Conservation (phyloP, 92 coral and sea anemone species). For the Diadumene lineata region DNA sequence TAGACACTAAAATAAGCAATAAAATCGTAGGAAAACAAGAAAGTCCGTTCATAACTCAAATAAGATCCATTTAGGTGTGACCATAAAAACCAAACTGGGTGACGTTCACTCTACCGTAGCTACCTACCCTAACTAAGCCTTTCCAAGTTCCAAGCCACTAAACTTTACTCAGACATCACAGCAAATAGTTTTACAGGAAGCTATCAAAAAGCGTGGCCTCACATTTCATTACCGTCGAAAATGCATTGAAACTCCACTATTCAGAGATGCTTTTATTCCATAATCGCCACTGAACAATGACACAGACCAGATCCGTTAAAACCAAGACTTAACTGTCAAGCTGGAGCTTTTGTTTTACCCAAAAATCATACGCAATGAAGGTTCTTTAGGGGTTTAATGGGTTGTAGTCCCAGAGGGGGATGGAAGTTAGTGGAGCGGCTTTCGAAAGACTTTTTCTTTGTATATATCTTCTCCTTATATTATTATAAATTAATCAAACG, state of each 20-base stretch:
- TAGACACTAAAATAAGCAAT: conserved; percentile 41
- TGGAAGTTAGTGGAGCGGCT: neutral
- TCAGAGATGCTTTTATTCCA: conserved; percentile 30
- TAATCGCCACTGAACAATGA: conserved; percentile 42
- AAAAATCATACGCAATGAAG: conserved; percentile 5
- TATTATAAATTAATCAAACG: conserved; percentile 2
- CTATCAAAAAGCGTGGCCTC: neutral
- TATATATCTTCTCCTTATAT: conserved; percentile 20
- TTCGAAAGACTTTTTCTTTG: conserved; percentile 16
- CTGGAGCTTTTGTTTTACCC: conserved; percentile 21
- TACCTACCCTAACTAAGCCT: conserved; percentile 41
- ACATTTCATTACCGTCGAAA: neutral
- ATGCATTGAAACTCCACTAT: conserved; percentile 15
- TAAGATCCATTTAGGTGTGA: conserved; percentile 36
- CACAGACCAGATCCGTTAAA: conserved; percentile 6
- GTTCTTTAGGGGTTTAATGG: conserved; percentile 8
- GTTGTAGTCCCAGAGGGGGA: neutral
- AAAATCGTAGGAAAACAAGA: conserved; percentile 26
- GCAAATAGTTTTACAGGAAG: too few species aligned
- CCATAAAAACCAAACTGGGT: conserved; percentile 16
- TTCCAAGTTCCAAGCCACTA: conserved; percentile 17
- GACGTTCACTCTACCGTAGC: conserved; percentile 32
- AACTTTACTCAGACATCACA: neutral
- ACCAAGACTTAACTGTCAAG: conserved; percentile 28
- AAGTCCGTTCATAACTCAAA: conserved; percentile 27